Percentiles rank a stretch among this genome's conserved stretches.
Conservation (phyloP, 1,140 invertebrate genomes). For the Drosophila kepulauana region DNA sequence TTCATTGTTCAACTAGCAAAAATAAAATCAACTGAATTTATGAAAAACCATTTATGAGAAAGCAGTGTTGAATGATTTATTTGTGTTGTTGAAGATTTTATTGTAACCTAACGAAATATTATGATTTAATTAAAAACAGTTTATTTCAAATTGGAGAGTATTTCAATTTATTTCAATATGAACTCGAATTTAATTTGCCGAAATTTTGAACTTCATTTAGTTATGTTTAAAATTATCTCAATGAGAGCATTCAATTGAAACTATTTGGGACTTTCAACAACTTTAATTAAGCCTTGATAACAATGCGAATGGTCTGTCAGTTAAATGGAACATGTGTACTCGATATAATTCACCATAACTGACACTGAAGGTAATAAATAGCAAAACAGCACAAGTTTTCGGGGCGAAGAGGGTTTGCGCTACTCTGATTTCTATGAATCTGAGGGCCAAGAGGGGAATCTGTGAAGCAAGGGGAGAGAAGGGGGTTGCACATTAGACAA, state of each 20-base stretch:
- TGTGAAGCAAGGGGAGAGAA: too few relatives aligned
- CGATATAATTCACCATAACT: conserved; percentile 20
- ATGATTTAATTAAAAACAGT: too few relatives aligned
- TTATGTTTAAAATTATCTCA: too few relatives aligned
- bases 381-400: conserved; percentile 19
- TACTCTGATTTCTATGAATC: conserved; percentile 1
- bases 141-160: too few relatives aligned
- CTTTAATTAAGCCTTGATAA: conserved; percentile 5
- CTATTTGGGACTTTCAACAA: background rate
- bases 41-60: too few relatives aligned
- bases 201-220: background rate
- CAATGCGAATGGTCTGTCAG: background rate
- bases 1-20: too few relatives aligned
- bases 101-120: too few relatives aligned
- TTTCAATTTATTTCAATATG: background rate
- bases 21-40: too few relatives aligned
- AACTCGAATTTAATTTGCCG: background rate
- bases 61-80: too few relatives aligned
- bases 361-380: conserved; percentile 32
- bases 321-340: conserved; percentile 12
- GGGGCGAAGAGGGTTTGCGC: background rate
- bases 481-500: conserved; percentile 46
- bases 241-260: background rate
- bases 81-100: too few relatives aligned
- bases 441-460: background rate